These are phyloP conservation scores for Urocitellus parryii DNA, from an alignment of 2,113 vertebrate genomes.

Conservation along the genomic window DNA sequence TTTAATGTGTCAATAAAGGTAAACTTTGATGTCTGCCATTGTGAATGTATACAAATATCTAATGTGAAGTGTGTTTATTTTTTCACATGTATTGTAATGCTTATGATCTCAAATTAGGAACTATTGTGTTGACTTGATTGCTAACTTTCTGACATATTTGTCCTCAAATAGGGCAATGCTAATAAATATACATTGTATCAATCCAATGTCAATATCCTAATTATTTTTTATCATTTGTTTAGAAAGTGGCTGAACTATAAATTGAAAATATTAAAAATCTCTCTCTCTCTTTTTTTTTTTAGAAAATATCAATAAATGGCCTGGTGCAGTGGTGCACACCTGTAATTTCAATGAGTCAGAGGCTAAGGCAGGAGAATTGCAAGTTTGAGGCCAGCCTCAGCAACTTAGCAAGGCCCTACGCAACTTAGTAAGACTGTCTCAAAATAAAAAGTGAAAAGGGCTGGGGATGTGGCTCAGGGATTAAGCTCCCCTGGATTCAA, in stretches of 20 bases:
- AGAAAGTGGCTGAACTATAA: neutral
- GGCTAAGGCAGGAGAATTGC: no score
- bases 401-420: no score
- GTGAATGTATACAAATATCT: neutral
- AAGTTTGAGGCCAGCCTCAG: no score
- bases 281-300: no score
- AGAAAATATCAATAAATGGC: no score
- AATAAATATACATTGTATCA: neutral
- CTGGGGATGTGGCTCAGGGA: no score
- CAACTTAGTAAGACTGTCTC: no score
- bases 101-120: neutral
- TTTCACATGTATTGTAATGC: neutral
- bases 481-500: no score
- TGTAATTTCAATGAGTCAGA: no score
- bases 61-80: constrained; percentile 20
- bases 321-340: no score
- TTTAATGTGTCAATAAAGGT: constrained; percentile 67
- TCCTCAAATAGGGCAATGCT: neutral
- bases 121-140: neutral
- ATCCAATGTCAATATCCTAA: neutral
- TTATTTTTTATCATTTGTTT: neutral
- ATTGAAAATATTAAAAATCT: neutral
- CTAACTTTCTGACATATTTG: neutral
- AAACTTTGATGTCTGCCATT: neutral
- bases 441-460: no score